Conservation (phyloP, 2,888 invertebrate species). For the Philaethria dido region DNA sequence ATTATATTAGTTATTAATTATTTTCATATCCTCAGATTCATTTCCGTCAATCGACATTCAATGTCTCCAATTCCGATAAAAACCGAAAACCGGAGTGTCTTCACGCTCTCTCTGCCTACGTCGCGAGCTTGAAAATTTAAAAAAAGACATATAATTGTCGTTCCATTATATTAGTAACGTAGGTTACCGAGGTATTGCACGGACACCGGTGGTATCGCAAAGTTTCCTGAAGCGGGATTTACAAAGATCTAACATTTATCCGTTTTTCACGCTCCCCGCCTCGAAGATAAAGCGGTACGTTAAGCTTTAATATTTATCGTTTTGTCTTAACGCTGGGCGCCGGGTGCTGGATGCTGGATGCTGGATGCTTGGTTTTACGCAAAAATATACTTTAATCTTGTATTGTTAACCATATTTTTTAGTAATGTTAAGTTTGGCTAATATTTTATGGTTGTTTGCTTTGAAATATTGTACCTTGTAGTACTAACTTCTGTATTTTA, state of each 20-base stretch:
- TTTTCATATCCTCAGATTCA: too few species aligned
- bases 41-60: too few species aligned
- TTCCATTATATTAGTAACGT: slow-evolving; percentile 15
- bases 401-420: slow-evolving; percentile 2
- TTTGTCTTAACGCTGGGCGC: slow-evolving; percentile 33
- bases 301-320: slow-evolving; percentile 76
- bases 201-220: slow-evolving; percentile 34
- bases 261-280: slow-evolving; percentile 69
- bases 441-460: not conserved
- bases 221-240: slow-evolving; percentile 57
- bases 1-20: too few species aligned
- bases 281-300: slow-evolving; percentile 67
- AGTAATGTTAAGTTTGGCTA: not conserved
- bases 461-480: not conserved
- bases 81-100: too few species aligned
- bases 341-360: slow-evolving; percentile 17
- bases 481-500: not conserved
- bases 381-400: slow-evolving; percentile 35
- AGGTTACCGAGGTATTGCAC: not conserved
- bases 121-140: too few species aligned
- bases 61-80: too few species aligned
- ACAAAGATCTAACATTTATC: slow-evolving; percentile 66
- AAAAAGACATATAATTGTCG: too few species aligned
- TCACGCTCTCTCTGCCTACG: too few species aligned
- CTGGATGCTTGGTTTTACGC: slow-evolving; percentile 31